These are phyloP conservation scores for Acanthosepion pharaonis DNA, from an alignment of 2,888 invertebrate genomes.

Conservation along the genomic window DNA sequence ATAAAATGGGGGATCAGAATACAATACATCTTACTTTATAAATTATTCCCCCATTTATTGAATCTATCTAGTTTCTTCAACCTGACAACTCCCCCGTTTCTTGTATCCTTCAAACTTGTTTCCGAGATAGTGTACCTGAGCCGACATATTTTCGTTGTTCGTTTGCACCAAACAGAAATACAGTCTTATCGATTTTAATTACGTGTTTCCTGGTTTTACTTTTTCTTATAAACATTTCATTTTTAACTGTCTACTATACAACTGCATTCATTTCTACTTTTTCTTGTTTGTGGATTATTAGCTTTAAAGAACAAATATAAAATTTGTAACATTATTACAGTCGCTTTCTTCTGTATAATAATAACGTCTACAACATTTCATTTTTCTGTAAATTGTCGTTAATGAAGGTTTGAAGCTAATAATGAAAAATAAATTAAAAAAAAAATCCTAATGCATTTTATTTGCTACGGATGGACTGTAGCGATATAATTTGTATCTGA, in stretches of 20 bases:
- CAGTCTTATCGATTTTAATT: background rate
- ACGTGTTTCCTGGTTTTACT: background rate
- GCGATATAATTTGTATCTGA: background rate
- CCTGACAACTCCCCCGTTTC: too few relatives aligned
- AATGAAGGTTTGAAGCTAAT: background rate
- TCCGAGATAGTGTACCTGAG: background rate
- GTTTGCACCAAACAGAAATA: background rate
- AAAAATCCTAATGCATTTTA: background rate
- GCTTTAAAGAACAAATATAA: background rate
- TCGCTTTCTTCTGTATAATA: background rate
- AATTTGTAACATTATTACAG: background rate
- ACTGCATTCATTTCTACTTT: background rate
- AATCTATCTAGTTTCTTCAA: background rate
- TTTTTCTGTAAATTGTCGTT: too few relatives aligned
- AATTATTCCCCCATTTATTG: constrained; percentile 22
- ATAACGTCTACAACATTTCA: too few relatives aligned
- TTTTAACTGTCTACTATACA: too few relatives aligned
- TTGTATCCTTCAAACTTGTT: background rate
- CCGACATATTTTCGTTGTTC: background rate
- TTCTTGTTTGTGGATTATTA: background rate
- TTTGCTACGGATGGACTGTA: background rate
- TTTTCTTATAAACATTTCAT: background rate
- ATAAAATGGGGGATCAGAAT: constrained; percentile 33
- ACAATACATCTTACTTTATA: background rate
- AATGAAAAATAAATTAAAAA: background rate